These are phyloP conservation scores for Cacoxenus indagator DNA, from an alignment of 2,888 invertebrate species.

Conservation along the genomic window DNA sequence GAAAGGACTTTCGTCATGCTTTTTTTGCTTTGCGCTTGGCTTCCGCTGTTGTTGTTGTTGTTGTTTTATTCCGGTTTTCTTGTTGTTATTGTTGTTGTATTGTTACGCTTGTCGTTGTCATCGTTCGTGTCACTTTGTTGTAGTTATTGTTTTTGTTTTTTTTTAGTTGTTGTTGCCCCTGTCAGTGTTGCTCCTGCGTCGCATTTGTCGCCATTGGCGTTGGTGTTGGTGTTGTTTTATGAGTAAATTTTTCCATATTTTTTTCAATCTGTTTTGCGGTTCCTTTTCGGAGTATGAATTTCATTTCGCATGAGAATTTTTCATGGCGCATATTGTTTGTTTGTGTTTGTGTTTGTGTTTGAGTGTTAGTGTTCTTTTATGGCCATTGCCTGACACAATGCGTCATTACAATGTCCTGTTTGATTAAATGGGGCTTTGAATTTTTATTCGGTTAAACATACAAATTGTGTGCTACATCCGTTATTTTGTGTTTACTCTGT, in stretches of 20 bases:
- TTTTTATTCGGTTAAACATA: conserved; percentile 9
- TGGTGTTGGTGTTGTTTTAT: conserved; percentile 9
- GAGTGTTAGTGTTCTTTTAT: not conserved
- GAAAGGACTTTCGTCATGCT: conserved; percentile 67
- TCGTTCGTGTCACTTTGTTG: not conserved
- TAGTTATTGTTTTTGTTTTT: conserved; percentile 15
- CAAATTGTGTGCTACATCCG: not conserved
- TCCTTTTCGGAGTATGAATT: not conserved
- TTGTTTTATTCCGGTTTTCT: not conserved
- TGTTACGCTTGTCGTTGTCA: conserved; percentile 13
- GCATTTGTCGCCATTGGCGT: conserved; percentile 14
- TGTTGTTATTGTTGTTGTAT: conserved; percentile 1
- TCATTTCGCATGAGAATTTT: conserved; percentile 5
- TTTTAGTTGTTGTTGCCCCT: conserved; percentile 11
- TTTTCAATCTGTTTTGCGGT: too few relatives aligned
- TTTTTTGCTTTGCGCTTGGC: conserved; percentile 11
- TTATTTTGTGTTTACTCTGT: too few relatives aligned
- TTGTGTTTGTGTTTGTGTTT: not conserved
- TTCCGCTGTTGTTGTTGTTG: conserved; percentile 13
- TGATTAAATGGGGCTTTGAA: too few relatives aligned
- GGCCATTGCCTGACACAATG: too few relatives aligned
- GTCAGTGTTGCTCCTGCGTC: conserved; percentile 12
- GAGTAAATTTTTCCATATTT: conserved; percentile 6
- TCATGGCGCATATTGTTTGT: not conserved
- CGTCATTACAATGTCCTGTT: too few relatives aligned